These are phyloP conservation scores for Harlomillsia oculata DNA, from an alignment of 1,140 invertebrate species.

Conservation along the genomic window DNA sequence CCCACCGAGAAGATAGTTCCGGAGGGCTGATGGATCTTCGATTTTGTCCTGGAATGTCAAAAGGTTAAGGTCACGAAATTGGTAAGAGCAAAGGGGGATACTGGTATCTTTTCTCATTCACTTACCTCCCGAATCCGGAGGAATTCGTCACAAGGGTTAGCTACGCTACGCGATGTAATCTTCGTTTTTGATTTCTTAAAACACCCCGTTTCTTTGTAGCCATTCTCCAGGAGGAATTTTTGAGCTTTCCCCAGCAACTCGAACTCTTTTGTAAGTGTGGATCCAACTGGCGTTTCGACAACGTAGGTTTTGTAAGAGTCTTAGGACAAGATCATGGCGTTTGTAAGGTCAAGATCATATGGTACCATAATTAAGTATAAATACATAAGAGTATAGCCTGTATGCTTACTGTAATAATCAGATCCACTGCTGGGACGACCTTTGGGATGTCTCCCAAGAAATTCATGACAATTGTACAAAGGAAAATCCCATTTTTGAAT, in stretches of 20 bases:
- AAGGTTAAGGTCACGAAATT: not conserved
- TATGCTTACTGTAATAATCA: not conserved
- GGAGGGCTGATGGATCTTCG: conserved; percentile 4
- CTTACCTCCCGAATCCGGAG: conserved; percentile 27
- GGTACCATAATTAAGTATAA: not conserved
- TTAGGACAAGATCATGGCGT: not conserved
- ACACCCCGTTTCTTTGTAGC: conserved; percentile 24
- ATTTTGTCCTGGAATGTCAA: not conserved
- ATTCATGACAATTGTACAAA: not conserved
- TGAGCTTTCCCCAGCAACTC: conserved; percentile 15
- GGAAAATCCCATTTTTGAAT: conserved; percentile 4
- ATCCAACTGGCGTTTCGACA: conserved; percentile 8
- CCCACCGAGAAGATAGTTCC: conserved; percentile 26
- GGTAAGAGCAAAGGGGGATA: not conserved
- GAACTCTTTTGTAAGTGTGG: conserved; percentile 6
- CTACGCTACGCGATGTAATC: too few species aligned
- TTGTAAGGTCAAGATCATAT: not conserved
- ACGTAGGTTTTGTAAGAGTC: conserved; percentile 6
- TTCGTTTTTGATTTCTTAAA: too few species aligned
- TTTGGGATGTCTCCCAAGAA: not conserved
- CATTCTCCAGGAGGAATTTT: conserved; percentile 3
- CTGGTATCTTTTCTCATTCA: not conserved
- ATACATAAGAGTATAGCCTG: not conserved
- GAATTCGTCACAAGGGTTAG: conserved; percentile 21
- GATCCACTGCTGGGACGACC: not conserved